Percentiles rank a stretch among this genome's conserved stretches.
phyloP scores from a whole-genome alignment of 2,113 vertebrate species.

The Crotalus helleri region DNA sequence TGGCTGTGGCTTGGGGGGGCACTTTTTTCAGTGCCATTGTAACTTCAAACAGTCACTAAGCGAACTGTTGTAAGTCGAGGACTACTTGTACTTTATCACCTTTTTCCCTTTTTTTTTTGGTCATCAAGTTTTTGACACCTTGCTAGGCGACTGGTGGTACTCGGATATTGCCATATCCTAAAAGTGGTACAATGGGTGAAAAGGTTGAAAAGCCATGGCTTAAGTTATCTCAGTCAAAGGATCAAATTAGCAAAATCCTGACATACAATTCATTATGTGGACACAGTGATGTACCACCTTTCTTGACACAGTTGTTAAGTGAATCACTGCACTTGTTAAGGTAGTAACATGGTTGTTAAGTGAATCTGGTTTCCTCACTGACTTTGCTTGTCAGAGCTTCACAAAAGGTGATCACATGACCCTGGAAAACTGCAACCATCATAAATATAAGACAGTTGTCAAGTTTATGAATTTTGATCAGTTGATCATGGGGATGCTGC shows the following conservation, averaged over 20 bases:
- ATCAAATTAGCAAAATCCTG: background rate
- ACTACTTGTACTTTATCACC: too few species aligned
- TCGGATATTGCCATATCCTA: too few species aligned
- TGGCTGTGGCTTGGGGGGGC: too few species aligned
- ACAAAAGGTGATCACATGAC: background rate
- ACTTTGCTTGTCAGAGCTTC: background rate
- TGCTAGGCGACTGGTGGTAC: too few species aligned
- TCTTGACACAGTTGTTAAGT: background rate
- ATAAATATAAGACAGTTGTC: background rate
- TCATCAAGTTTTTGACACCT: too few species aligned
- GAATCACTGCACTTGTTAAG: background rate
- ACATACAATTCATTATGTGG: background rate
- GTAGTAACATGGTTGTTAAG: background rate
- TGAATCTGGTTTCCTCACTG: background rate
- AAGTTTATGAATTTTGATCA: background rate
- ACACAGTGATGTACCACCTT: background rate
- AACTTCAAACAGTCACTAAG: too few species aligned
- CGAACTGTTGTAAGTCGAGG: too few species aligned
- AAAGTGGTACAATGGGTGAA: too few species aligned
- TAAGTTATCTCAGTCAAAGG: too few species aligned
- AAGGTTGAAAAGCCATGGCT: too few species aligned
- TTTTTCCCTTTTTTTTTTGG: too few species aligned
- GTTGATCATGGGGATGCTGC: background rate
- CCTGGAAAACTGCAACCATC: background rate
- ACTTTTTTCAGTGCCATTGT: too few species aligned